Percentiles rank a stretch among this genome's conserved stretches.
Evolutionary conservation across 2,113 vertebrate genomes (phyloP).

Genomic region (Paratilapia polleni): DNA sequence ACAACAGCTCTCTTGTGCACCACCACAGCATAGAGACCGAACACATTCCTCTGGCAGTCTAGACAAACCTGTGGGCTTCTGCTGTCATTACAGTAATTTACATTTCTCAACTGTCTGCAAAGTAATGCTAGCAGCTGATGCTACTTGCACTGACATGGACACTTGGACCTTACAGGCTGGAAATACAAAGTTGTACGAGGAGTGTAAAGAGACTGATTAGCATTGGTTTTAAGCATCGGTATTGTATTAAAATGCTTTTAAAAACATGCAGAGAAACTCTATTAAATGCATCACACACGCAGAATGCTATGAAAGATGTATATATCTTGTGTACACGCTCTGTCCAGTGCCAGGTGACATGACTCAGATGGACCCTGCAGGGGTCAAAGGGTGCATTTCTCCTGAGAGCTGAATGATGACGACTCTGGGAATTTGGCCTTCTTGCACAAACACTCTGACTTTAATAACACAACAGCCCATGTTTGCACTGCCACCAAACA

Average conservation of each 20-base stretch:
- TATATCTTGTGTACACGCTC: not conserved
- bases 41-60: slow-evolving; percentile 70
- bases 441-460: slow-evolving; percentile 64
- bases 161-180: too few species aligned
- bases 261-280: not conserved
- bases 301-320: not conserved
- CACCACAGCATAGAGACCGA: slow-evolving; percentile 28
- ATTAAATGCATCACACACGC: not conserved
- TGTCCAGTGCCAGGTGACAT: slow-evolving; percentile 49
- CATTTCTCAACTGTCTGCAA: slow-evolving; percentile 49
- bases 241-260: not conserved
- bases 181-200: not conserved
- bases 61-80: slow-evolving; percentile 69
- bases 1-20: slow-evolving; percentile 54
- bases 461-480: slow-evolving; percentile 61
- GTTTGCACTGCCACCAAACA: slow-evolving; percentile 66
- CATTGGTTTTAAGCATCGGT: not conserved
- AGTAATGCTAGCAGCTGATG: slow-evolving; percentile 16
- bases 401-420: slow-evolving; percentile 39
- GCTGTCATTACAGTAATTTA: slow-evolving; percentile 68
- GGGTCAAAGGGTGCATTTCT: slow-evolving; percentile 62
- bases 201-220: not conserved
- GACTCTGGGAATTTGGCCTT: slow-evolving; percentile 65
- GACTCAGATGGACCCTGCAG: slow-evolving; percentile 11
- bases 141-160: slow-evolving; percentile 6